Base-by-base conservation (phyloP, 1,140 invertebrate genomes). In the Zophobas morio region DNA sequence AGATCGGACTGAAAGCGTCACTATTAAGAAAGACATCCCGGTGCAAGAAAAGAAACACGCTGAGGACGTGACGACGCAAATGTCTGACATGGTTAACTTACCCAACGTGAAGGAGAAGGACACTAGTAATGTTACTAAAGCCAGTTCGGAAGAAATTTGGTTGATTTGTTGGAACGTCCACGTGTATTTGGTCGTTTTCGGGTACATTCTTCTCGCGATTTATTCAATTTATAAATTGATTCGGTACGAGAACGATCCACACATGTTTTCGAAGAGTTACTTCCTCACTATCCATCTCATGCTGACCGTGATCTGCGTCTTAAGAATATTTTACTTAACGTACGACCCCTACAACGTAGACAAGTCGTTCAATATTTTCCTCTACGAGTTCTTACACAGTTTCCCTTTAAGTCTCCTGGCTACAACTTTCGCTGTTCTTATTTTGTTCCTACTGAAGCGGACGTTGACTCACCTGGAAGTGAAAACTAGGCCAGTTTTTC, bases 301-400 rank as follows among this genome's bases (percentile, higher is more conserved):
- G 47, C 85, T 97, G 6, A 93, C 96, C 1, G 88, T 93, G 6
- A 92, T 96, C 5, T 96, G 96, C 80, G 89, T 93, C 2, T 87
- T 95, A 78, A 88, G 96, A 56, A 94, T 95, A 80, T 93, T 96
- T 81, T 96, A 96, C 83, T 89, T 98, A 63, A 94, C 96, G 79
- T 94, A 96, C 81, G 96, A 97, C 87, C 93, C 95, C 0, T 97
- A 98, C 83, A 97, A 97, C 82, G 91, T 94, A 3, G 92, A 93
- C 74, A 89, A 90, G 49, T 94, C 92, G 0, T 90, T 96, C 80
- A 93, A 94, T 40, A 89, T 92, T n/a, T 92, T 94, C 46, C 85
- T 96, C 6, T 94, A 95, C 37, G 92, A 94, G 76, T 91, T 97
- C n/a, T 84, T 97, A 1, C 90, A 96, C 73, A 93, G 96, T 82